phyloP scores from a whole-genome alignment of 2,888 invertebrate genomes.

The Elgonia sp. region DNA sequence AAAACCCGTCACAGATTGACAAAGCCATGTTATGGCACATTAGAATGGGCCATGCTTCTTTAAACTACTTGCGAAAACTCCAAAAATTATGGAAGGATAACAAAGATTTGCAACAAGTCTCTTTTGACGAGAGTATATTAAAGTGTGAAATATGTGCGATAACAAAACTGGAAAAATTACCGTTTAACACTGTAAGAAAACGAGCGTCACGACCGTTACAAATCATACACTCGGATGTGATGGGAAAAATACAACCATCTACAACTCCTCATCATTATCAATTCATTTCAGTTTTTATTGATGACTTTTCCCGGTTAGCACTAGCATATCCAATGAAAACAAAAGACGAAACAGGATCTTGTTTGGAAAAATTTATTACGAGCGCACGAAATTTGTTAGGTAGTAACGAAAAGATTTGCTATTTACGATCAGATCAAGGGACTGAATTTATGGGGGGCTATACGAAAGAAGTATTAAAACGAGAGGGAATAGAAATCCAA shows the following conservation, averaged over 20 bases:
- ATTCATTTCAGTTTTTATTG: conserved; percentile 59
- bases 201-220: conserved; percentile 73
- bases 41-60: conserved; percentile 26
- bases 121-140: conserved; percentile 48
- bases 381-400: conserved; percentile 75
- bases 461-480: conserved; percentile 25
- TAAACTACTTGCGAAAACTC: conserved; percentile 15
- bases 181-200: conserved; percentile 66
- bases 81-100: conserved; percentile 24
- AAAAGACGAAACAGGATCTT: conserved; percentile 17
- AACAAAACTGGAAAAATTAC: conserved; percentile 75
- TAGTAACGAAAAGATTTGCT: conserved; percentile 75
- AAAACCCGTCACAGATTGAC: not conserved
- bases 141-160: conserved; percentile 73
- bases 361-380: conserved; percentile 62
- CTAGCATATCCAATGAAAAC: conserved; percentile 75
- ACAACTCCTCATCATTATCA: conserved; percentile 69
- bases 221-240: not conserved
- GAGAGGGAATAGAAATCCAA: conserved; percentile 39
- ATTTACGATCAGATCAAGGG: conserved; percentile 27
- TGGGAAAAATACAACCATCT: conserved; percentile 60
- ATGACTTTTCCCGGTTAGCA: conserved; percentile 78
- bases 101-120: conserved; percentile 2
- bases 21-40: conserved; percentile 25
- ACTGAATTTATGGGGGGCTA: conserved; percentile 33